Percentiles rank a stretch among this genome's conserved stretches.
phyloP scores from a whole-genome alignment of 2,888 invertebrate genomes.

The Epinotia brunnichana region DNA sequence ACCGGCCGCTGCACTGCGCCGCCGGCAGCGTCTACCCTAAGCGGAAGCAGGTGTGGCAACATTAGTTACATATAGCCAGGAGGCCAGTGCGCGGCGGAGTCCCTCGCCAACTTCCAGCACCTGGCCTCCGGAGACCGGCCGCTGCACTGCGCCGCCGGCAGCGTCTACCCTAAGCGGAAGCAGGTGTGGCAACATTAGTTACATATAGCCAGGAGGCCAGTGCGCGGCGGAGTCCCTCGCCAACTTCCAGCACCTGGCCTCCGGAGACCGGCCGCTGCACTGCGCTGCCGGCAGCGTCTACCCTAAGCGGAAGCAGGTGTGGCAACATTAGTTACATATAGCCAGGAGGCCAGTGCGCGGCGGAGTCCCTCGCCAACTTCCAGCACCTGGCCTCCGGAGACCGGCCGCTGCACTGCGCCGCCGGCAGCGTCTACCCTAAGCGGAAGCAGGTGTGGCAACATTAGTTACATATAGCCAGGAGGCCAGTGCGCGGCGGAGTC shows the following conservation, averaged over 20 bases:
- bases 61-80: too few species aligned
- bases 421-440: slow-evolving; percentile 92
- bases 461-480: too few species aligned
- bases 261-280: slow-evolving; percentile 94
- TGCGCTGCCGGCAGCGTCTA: slow-evolving; percentile 91
- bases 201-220: too few species aligned
- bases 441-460: slow-evolving; percentile 87
- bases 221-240: slow-evolving; percentile 90
- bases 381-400: slow-evolving; percentile 96
- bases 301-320: slow-evolving; percentile 93
- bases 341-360: too few species aligned
- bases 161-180: slow-evolving; percentile 94
- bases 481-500: slow-evolving; percentile 82
- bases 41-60: slow-evolving; percentile 87
- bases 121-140: slow-evolving; percentile 94
- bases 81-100: slow-evolving; percentile 74
- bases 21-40: slow-evolving; percentile 93
- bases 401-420: slow-evolving; percentile 92
- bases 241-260: slow-evolving; percentile 95
- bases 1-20: slow-evolving; percentile 93
- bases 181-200: slow-evolving; percentile 78
- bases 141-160: slow-evolving; percentile 91
- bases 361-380: slow-evolving; percentile 93
- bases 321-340: too few species aligned
- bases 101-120: slow-evolving; percentile 95